A percentile compares a stretch with the other conserved stretches of the same genome.
These are phyloP conservation scores for Saimiri boliviensis DNA, from an alignment of 2,113 vertebrate species.

Conservation along the genomic window DNA sequence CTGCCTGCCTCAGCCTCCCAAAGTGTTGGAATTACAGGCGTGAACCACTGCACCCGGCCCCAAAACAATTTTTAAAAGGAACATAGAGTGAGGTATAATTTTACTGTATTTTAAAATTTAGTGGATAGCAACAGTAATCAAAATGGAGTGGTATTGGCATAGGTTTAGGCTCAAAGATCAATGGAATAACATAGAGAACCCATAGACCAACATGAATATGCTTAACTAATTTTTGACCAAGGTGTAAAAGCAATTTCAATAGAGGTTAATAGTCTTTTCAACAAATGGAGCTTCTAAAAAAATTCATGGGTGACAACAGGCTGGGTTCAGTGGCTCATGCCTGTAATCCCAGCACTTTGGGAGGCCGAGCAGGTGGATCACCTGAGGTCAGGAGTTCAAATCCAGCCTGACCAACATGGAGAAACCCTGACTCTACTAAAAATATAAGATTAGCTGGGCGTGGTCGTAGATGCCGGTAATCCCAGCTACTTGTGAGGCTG, in stretches of 20 bases:
- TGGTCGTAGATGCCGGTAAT: fast-evolving
- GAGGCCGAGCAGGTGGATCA: too few relatives aligned
- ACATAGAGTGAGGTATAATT: not conserved
- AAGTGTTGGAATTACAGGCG: too few relatives aligned
- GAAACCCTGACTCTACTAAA: too few relatives aligned
- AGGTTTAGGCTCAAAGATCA: not conserved
- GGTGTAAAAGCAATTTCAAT: not conserved
- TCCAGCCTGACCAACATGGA: too few relatives aligned
- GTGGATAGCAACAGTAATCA: not conserved
- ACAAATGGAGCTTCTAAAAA: not conserved
- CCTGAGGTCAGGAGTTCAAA: too few relatives aligned
- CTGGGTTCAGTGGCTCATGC: fast-evolving
- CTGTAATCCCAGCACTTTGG: too few relatives aligned
- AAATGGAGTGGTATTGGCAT: not conserved
- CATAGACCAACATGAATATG: not conserved
- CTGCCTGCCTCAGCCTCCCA: fast-evolving
- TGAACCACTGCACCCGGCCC: too few relatives aligned
- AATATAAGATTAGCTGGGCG: too few relatives aligned
- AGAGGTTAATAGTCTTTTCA: not conserved
- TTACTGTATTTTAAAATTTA: conserved; percentile 4
- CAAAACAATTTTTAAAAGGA: not conserved
- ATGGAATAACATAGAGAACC: not conserved
- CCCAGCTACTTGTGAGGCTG: too few relatives aligned
- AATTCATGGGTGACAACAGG: not conserved
- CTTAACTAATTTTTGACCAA: not conserved